These are phyloP conservation scores for Amia ocellicauda DNA, from an alignment of 2,113 vertebrate species.

Conservation along the genomic window DNA sequence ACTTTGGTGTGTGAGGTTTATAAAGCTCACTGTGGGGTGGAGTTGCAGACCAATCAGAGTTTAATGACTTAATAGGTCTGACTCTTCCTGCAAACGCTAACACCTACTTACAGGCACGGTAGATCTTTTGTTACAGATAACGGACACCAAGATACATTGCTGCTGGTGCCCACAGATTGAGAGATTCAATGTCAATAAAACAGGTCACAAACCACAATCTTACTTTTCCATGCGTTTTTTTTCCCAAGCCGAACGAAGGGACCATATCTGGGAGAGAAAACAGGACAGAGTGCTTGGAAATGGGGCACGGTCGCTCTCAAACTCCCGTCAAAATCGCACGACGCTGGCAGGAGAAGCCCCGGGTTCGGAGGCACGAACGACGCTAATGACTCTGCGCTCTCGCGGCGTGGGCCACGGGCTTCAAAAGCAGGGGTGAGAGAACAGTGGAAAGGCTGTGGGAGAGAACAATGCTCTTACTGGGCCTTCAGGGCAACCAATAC, in stretches of 20 bases:
- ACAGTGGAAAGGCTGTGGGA: conserved; percentile 16
- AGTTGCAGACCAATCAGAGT: too few species aligned
- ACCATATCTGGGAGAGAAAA: background rate
- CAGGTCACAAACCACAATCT: too few species aligned
- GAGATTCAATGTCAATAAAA: too few species aligned
- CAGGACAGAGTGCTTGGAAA: background rate
- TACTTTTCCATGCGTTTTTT: too few species aligned
- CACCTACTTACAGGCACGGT: too few species aligned
- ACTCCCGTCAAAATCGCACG: conserved; percentile 7
- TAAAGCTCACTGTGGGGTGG: too few species aligned
- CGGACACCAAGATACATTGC: too few species aligned
- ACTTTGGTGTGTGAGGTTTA: background rate
- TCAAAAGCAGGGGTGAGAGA: conserved; percentile 18
- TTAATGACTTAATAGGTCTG: too few species aligned
- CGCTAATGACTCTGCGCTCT: conserved; percentile 4
- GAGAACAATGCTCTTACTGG: conserved; percentile 23
- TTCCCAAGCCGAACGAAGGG: too few species aligned
- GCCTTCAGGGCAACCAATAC: conserved; percentile 23
- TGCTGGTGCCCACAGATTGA: too few species aligned
- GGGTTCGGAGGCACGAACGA: background rate
- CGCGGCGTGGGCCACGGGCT: conserved; percentile 1
- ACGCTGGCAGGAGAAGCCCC: background rate
- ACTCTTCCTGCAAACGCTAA: too few species aligned
- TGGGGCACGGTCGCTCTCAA: background rate
- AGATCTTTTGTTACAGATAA: too few species aligned